Evolutionary conservation across 2,888 invertebrate species (phyloP), one percentile per base, ranked within the genome.

Genomic region (Gandaritis pyraliata): DNA sequence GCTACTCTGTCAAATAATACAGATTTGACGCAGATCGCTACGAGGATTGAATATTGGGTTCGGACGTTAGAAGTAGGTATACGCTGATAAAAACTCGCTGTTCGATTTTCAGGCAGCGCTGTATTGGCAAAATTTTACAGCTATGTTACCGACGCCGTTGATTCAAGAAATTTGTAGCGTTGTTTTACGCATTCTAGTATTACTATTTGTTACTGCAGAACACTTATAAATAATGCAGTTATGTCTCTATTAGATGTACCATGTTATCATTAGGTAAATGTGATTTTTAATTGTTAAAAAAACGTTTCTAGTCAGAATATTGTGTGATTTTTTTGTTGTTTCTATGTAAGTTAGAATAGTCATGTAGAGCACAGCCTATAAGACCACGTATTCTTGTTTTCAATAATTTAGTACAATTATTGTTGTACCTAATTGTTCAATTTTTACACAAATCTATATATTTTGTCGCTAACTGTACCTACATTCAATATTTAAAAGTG

Each of bases 271-370:
- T 49, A 58, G 23, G n/a, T 52, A 53, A 41, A 43, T 58, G 54
- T 51, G 51, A 51, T 51, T 52, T n/a, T 29, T 51, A 18, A 60
- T 39, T 54, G 46, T 46, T 58, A 50, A 30, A 50, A 30, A 46
- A 56, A 59, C 56, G 33, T 49, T 60, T 64, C 64, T 64, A 64
- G 64, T 64, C 64, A 64, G 15, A 43, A 52, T 23, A 43, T n/a
- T 64, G 52, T 59, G 56, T 53, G 52, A 56, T 15, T 59, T 47
- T n/a, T 45, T 41, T 0, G 48, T 64, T 58, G 23, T 29, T 1
- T 46, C 16, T 29, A 23, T 10, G 16, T 45, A 33, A n/a, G 36
- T 46, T 23, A 23, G 5, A 3, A 46, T 38, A 51, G 51, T 46
- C 15, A 6, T 23, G 23, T 23, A 23, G 23, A n/a, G n/a, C n/a